Percentiles rank a stretch among this genome's conserved stretches.
Evolutionary conservation across 2,113 vertebrate genomes (phyloP).

Genomic region (Greenwoodochromis staneri): DNA sequence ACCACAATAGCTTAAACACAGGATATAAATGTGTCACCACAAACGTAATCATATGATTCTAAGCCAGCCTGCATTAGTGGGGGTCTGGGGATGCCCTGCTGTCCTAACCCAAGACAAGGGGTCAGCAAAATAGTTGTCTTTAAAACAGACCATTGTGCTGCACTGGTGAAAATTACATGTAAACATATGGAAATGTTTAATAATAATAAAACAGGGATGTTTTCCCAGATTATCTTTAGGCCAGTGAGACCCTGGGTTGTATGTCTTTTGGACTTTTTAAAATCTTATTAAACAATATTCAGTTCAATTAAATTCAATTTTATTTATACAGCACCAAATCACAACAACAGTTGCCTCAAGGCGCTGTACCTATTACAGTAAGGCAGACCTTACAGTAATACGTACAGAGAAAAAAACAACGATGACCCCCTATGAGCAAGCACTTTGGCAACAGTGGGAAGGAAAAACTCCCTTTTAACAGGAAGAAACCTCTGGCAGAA

Average conservation of each 20-base stretch:
- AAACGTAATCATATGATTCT: fast-evolving
- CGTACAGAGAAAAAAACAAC: not conserved
- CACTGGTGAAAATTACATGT: not conserved
- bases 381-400: not conserved
- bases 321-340: not conserved
- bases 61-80: not conserved
- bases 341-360: not conserved
- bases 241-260: fast-evolving
- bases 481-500: fast-evolving
- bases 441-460: fast-evolving
- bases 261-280: not conserved
- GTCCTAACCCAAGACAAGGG: not conserved
- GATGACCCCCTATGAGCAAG: fast-evolving
- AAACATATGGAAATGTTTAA: not conserved
- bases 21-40: not conserved
- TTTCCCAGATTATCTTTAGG: not conserved
- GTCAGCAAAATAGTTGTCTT: not conserved
- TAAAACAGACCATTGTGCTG: not conserved
- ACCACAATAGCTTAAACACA: not conserved
- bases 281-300: not conserved
- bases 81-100: fast-evolving
- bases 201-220: not conserved
- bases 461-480: not conserved
- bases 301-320: not conserved
- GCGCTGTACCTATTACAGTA: not conserved